Conservation (phyloP, 2,113 vertebrate genomes). For the Chunga burmeisteri region DNA sequence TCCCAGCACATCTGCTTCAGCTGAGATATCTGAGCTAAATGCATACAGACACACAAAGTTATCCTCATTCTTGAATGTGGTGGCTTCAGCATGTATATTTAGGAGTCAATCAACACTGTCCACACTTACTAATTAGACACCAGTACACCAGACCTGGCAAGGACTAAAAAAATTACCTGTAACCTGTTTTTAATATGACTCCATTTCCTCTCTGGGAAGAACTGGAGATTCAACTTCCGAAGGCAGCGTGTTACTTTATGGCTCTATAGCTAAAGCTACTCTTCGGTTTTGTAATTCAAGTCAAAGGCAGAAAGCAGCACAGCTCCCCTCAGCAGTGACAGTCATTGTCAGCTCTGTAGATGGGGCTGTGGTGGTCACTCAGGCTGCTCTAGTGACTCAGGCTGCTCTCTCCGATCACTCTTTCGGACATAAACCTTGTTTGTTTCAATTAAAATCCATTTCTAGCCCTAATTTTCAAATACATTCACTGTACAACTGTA, state of each 20-base stretch:
- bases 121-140: background rate
- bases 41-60: background rate
- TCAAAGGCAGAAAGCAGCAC: background rate
- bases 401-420: background rate
- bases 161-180: background rate
- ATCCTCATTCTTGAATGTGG: background rate
- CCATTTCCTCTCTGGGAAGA: background rate
- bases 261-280: background rate
- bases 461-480: background rate
- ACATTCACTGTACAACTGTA: background rate
- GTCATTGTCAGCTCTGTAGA: background rate
- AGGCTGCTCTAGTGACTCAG: background rate
- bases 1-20: background rate
- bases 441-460: background rate
- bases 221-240: background rate
- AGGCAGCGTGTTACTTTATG: background rate
- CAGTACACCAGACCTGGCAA: background rate
- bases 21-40: background rate
- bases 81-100: background rate
- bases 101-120: background rate
- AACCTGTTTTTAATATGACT: background rate
- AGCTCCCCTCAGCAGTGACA: background rate
- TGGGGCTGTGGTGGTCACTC: background rate
- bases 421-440: background rate
- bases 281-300: background rate